Percentiles rank a stretch among this genome's conserved stretches.
Evolutionary conservation across 2,888 invertebrate genomes (phyloP).

Genomic region (Galerucella calmariensis): DNA sequence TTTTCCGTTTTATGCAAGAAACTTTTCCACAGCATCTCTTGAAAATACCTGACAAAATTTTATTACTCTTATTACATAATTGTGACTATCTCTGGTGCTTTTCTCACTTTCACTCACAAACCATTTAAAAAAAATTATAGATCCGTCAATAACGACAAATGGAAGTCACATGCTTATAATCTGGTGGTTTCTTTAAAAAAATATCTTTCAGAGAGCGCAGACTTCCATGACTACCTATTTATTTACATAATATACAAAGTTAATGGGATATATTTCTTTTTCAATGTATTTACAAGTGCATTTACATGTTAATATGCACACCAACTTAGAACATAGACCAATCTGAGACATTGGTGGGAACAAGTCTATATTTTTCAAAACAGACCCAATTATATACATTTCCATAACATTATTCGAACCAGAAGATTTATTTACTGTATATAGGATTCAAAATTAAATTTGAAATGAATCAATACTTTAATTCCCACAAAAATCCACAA

Average conservation of each 20-base stretch:
- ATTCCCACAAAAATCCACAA: neutral
- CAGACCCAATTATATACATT: neutral
- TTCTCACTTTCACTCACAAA: slow-evolving; percentile 16
- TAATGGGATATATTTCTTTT: slow-evolving; percentile 42
- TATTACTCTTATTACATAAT: neutral
- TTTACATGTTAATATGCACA: slow-evolving; percentile 55
- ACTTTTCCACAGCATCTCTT: too few species aligned
- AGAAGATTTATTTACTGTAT: neutral
- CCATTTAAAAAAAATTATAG: slow-evolving; percentile 23
- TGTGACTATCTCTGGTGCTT: neutral
- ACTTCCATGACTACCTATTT: slow-evolving; percentile 45
- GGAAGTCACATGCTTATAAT: slow-evolving; percentile 35
- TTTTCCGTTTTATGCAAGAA: too few species aligned
- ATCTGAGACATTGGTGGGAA: slow-evolving; percentile 1
- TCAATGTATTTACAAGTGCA: slow-evolving; percentile 54
- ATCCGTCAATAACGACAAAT: slow-evolving; percentile 21
- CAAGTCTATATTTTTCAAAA: slow-evolving; percentile 3
- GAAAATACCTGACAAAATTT: neutral
- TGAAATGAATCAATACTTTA: neutral
- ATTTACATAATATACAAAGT: slow-evolving; percentile 49
- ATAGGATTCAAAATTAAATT: neutral
- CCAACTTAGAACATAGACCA: slow-evolving; percentile 9
- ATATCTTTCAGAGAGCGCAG: slow-evolving; percentile 39
- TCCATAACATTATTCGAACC: neutral
- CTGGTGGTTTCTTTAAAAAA: slow-evolving; percentile 33